Base-by-base conservation (phyloP, 2,797 vertebrate genomes). In the Rhynchotus rufescens region DNA sequence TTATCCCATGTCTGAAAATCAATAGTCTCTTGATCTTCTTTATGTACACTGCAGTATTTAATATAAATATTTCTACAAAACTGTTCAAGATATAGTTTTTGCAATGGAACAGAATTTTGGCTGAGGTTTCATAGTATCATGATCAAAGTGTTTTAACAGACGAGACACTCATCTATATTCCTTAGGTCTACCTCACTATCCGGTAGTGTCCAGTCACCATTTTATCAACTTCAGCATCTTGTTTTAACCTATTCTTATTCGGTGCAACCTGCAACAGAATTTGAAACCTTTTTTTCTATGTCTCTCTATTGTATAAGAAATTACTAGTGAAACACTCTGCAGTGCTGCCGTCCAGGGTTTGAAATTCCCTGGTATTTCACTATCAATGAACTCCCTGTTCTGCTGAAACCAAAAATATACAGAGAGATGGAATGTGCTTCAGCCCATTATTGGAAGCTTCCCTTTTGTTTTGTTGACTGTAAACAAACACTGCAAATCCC, bases 401-500 rank as follows among this genome's bases (percentile, higher is more conserved):
- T n/a, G 4, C 1, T 4, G 34, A 66, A 56, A 16, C 32, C 34
- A 4, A 12, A 22, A 51, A 8, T 15, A 10, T 8, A 34, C 22
- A 34, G 6, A 17, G 30, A 54, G 32, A 12, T 12, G 32, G 14
- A 40, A 45, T 8, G 17, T 56, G 22, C 22, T 54, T 1, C 51
- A 79, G 15, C 15, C 34, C 9, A 40, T 52, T 16, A 28, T 17
- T 15, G 62, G 44, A 42, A 67, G 15, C 12, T 54, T 68, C 17
- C 15, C 15, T 20, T 2, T n/a, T 47, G 51, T 73, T 13, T 23
- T 40, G 42, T 26, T 56, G n/a, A 2, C 38, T 0, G 1, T 25
- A 76, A 56, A 7, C 3, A 19, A 65, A 56, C 45, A 54, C 7
- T 44, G 45, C 64, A 51, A 90, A 42, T 9, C 7, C 15, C 10